phyloP scores from a whole-genome alignment of 92 coral and sea anemone genomes.

The Parazoanthus swiftii region DNA sequence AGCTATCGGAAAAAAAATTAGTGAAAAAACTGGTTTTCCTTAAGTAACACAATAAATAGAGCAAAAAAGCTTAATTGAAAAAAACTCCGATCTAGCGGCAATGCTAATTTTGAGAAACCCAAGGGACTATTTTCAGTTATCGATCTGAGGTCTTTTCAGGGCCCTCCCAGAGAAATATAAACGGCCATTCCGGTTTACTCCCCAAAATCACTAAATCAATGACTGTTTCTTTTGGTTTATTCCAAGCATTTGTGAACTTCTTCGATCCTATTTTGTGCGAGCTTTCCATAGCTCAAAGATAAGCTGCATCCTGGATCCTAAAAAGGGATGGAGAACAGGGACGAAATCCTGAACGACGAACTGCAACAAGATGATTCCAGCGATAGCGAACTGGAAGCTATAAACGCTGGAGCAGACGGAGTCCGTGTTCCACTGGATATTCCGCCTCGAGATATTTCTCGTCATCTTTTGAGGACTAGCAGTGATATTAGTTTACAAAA shows the following conservation, averaged over 20 bases:
- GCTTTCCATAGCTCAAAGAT: conserved; percentile 40
- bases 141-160: not conserved
- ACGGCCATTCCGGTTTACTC: conserved; percentile 24
- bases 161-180: not conserved
- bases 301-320: conserved; percentile 36
- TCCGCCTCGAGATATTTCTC: conserved; percentile 84
- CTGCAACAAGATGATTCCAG: conserved; percentile 71
- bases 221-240: not conserved
- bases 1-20: too few relatives aligned
- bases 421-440: conserved; percentile 71
- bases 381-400: conserved; percentile 80
- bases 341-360: conserved; percentile 30
- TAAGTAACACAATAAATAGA: too few relatives aligned
- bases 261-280: not conserved
- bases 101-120: too few relatives aligned
- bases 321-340: conserved; percentile 37
- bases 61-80: too few relatives aligned
- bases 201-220: conserved; percentile 15
- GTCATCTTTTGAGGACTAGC: conserved; percentile 58
- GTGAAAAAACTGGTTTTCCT: too few relatives aligned
- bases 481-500: conserved; percentile 65
- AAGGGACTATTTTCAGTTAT: not conserved
- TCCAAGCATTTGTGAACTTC: not conserved
- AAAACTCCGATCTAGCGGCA: not conserved
- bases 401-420: conserved; percentile 56